Conservation (phyloP, 2,797 vertebrate genomes). For the Saxicola maurus region DNA sequence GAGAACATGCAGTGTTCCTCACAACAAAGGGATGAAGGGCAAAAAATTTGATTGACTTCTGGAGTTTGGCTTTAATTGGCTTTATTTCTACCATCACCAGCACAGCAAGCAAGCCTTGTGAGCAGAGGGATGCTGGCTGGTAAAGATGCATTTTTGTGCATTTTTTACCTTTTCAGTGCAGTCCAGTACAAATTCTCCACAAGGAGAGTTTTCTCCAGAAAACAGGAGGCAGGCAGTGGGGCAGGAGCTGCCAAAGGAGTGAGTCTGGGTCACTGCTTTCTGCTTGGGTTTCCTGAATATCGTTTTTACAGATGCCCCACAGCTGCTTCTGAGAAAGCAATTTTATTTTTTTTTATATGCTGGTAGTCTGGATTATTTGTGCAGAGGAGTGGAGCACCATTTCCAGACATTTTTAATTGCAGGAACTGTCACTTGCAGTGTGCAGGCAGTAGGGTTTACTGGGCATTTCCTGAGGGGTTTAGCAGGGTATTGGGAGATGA, state of each 20-base stretch:
- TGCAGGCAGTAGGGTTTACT: not conserved
- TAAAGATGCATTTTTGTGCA: not conserved
- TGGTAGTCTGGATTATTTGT: not conserved
- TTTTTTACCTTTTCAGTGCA: not conserved
- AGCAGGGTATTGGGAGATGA: constrained; percentile 11
- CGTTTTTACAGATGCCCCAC: not conserved
- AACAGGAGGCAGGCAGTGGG: not conserved
- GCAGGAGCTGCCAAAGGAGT: not conserved
- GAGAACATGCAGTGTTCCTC: constrained; percentile 12
- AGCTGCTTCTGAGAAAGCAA: not conserved
- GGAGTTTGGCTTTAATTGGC: constrained; percentile 20
- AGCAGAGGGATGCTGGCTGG: not conserved
- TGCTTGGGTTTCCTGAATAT: not conserved
- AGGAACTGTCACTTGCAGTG: not conserved
- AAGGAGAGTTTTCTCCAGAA: not conserved
- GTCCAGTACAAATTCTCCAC: not conserved
- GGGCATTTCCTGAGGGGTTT: constrained; percentile 21
- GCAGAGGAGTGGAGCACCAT: not conserved
- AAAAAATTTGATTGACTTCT: constrained; percentile 41
- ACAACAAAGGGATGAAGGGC: constrained; percentile 12
- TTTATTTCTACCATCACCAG: not conserved
- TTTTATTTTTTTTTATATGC: not conserved
- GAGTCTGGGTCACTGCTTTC: not conserved
- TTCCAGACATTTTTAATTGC: constrained; percentile 28
- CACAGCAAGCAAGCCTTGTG: not conserved